Base-by-base conservation (phyloP, 92 coral and sea anemone species). In the Palythoa heliodiscus region DNA sequence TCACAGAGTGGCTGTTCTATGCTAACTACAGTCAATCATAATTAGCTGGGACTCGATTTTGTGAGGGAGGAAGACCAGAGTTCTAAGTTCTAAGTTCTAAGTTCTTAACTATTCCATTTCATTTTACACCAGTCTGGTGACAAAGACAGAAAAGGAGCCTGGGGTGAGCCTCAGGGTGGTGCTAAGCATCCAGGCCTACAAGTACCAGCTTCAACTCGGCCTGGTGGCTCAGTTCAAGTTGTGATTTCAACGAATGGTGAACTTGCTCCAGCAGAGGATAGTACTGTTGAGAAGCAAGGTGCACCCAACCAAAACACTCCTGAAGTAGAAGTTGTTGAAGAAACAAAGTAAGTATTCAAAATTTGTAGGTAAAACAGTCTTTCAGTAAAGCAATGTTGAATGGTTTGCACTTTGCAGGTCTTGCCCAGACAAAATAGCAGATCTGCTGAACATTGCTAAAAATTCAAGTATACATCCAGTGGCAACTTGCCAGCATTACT, bases 301-400 rank as follows among this genome's bases (percentile, higher is more conserved):
- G 83, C 84, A 70, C 98, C 95, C 71, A 87, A 92, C 37, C 88
- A 93, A 80, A 91, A 91, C 68, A 15, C 69, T 17, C 98, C 98
- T 13, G 98, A 96, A 75, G 98, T 96, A 47, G 98, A 96, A 85
- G 98, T 95, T 83, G 97, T 96, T 52, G 98, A 96, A 76, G 98
- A 96, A 88, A 96, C 98, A 70, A 96, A 92, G 98, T 96, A 89
- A 80, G 98, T 89, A 22, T 23, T 75, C 9, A 9, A 0, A 54
- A 52, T 24, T 11, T 78, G 15, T 22, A 29, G 35, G 35, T 29
- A 29, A 29, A 29, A 29, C 35, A 29, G 35, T 29, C 35, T 29
- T 29, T 29, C 1, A 1, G 35, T 29, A 29, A 29, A 29, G 35
- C 35, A 29, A 1, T 29, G 1, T 29, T 29, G 35, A 29, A 29